A percentile compares a stretch with the other conserved stretches of the same genome.
phyloP scores from a whole-genome alignment of 2,797 vertebrate genomes.

The Acomys russatus region DNA sequence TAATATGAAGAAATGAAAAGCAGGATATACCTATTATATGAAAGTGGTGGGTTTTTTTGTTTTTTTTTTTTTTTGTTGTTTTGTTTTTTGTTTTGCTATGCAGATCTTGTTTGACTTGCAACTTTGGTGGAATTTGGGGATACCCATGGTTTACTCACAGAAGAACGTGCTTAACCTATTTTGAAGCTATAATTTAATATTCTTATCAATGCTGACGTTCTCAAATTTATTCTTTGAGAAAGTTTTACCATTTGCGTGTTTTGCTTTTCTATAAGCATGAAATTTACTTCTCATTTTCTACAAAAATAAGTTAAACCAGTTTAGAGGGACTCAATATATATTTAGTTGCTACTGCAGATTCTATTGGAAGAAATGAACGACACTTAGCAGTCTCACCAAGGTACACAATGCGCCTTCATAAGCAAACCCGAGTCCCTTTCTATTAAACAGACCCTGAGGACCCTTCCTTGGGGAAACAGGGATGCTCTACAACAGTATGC shows the following conservation, averaged over 20 bases:
- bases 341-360: slow-evolving; percentile 34
- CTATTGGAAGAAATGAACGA: slow-evolving; percentile 40
- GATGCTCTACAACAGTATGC: slow-evolving; percentile 33
- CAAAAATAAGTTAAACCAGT: background rate
- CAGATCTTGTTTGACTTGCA: background rate
- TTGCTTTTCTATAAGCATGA: background rate
- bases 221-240: slow-evolving; percentile 52
- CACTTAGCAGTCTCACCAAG: slow-evolving; percentile 46
- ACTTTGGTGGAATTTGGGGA: background rate
- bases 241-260: background rate
- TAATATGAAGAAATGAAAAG: slow-evolving; percentile 22
- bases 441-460: background rate
- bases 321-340: background rate
- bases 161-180: slow-evolving; percentile 24
- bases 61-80: no score
- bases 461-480: slow-evolving; percentile 3
- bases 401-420: background rate
- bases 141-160: background rate
- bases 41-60: slow-evolving; percentile 18
- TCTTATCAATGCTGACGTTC: slow-evolving; percentile 22
- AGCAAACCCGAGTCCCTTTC: background rate
- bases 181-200: slow-evolving; percentile 16
- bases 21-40: background rate
- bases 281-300: background rate
- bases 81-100: no score